Base-by-base conservation (phyloP, 2,797 vertebrate genomes). In the Falco concolor region DNA sequence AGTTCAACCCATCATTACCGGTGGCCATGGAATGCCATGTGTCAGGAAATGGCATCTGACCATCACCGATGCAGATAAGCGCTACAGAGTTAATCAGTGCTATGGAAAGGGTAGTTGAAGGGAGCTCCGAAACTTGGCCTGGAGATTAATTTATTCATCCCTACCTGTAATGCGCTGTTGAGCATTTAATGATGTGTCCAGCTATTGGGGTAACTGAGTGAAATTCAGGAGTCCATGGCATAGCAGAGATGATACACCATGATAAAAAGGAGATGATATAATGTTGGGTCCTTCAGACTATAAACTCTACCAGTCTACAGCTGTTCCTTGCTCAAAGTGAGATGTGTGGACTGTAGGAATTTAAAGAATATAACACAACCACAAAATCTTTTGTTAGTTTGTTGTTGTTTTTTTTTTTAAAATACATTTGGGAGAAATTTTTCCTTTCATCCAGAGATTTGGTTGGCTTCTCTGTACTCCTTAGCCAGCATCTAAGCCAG, bases 11-110 rank as follows among this genome's bases (percentile, higher is more conserved):
- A 36, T 89, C 8, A 15, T 90, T 97, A 92, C 84, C 42, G 90
- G 88, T 94, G 95, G 84, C 85, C 10, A 0, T 83, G 91, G 92
- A 95, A 95, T 88, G 91, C 36, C 85, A 61, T 75, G 89, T 80
- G 92, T 95, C 94, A 96, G 94, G 94, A 94, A 92, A 95, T 65
- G 75, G 80, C 78, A 93, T 6, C 78, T 21, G 0, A 93, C 53
- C 84, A 78, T 63, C 17, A 11, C 42, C 23, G 27, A 60, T 73
- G 78, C 89, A 73, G 94, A 93, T 90, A 92, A 95, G 89, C 1
- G 0, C 40, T 32, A 22, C 0, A 19, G 61, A 90, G 61, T 67
- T 93, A 96, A 96, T 96, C 87, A 84, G 53, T 2, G 6, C 63
- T 76, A 64, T 0, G 0, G 68, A 61, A 91, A 74, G 94, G 90